A percentile compares a stretch with the other conserved stretches of the same genome.
phyloP scores from a whole-genome alignment of 2,113 vertebrate species.

The Lipotes vexillifer region DNA sequence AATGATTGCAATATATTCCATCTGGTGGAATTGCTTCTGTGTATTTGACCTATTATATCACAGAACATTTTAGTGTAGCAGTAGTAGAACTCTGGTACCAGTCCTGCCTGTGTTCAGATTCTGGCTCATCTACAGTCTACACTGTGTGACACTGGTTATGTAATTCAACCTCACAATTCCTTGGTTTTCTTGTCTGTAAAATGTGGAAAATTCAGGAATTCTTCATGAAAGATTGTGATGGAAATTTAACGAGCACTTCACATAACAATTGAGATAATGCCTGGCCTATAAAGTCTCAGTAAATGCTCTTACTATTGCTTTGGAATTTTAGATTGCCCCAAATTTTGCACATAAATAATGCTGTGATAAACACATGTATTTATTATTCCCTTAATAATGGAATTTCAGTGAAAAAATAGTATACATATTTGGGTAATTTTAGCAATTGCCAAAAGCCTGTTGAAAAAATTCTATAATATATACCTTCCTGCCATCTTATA shows the following conservation, averaged over 20 bases:
- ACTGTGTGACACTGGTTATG: not conserved
- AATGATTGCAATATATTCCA: not conserved
- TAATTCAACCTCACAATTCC: not conserved
- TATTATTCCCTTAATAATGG: not conserved
- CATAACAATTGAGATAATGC: not conserved
- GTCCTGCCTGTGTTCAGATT: not conserved
- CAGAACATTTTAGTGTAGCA: not conserved
- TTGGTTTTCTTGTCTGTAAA: not conserved
- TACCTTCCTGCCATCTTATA: not conserved
- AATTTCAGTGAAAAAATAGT: not conserved
- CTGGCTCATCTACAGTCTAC: not conserved
- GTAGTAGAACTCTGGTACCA: not conserved
- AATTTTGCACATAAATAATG: not conserved
- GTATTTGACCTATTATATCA: not conserved
- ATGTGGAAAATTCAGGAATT: not conserved
- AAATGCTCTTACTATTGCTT: not conserved
- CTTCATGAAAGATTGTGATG: not conserved
- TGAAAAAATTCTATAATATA: not conserved
- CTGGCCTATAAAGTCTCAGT: not conserved
- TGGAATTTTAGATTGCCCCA: not conserved
- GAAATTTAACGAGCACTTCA: not conserved
- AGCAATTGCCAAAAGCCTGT: not conserved
- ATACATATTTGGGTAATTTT: not conserved
- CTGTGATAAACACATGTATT: not conserved
- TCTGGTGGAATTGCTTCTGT: not conserved